Percentiles rank a stretch among this genome's conserved stretches.
These are phyloP conservation scores for Acanthisitta chloris DNA, from an alignment of 2,113 vertebrate genomes.

Conservation along the genomic window DNA sequence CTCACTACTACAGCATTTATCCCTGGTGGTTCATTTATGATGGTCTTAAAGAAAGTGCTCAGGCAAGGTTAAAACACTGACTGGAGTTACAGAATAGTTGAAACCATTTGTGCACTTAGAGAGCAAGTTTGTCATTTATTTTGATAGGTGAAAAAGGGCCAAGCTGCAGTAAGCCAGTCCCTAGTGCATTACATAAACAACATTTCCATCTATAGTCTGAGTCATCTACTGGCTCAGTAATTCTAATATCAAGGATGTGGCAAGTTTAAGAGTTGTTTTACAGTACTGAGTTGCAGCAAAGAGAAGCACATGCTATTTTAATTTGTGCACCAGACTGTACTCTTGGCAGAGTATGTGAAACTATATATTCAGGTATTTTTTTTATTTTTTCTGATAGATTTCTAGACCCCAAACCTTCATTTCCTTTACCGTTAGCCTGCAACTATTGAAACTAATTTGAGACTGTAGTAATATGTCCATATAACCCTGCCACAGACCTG, in stretches of 20 bases:
- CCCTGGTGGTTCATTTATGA: constrained; percentile 6
- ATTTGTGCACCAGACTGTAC: not conserved
- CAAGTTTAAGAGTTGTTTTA: not conserved
- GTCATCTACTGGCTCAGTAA: not conserved
- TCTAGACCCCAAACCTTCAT: not conserved
- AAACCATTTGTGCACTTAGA: not conserved
- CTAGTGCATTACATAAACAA: not conserved
- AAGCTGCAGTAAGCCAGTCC: not conserved
- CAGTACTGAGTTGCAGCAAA: not conserved
- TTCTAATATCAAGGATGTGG: not conserved
- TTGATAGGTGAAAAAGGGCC: not conserved
- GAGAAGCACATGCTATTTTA: not conserved
- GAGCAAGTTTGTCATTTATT: not conserved
- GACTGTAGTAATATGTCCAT: not conserved
- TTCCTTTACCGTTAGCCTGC: not conserved
- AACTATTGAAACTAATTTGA: not conserved
- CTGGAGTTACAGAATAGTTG: not conserved
- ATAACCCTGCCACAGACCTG: not conserved
- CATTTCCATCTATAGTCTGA: not conserved
- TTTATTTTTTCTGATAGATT: not conserved
- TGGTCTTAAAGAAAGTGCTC: constrained; percentile 20
- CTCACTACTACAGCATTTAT: not conserved
- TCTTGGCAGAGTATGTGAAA: not conserved
- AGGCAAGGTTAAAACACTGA: constrained; percentile 22
- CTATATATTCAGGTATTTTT: not conserved